phyloP scores from a whole-genome alignment of 2,888 invertebrate genomes.

The Tethea ocularis region DNA sequence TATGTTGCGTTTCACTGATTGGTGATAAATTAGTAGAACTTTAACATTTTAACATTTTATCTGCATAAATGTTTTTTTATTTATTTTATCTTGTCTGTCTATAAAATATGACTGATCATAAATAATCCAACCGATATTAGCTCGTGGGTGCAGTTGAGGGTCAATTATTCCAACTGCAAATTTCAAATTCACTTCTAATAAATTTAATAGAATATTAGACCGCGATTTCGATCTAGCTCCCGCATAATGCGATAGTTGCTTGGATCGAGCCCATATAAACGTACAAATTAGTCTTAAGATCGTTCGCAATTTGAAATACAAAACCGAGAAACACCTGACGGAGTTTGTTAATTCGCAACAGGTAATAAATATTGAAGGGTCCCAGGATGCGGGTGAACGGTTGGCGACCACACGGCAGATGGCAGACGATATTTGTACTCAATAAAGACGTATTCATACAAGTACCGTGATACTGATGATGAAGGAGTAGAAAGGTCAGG shows the following conservation, averaged over 20 bases:
- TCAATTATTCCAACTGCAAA: background rate
- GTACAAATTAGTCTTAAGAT: constrained; percentile 6
- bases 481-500: background rate
- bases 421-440: constrained; percentile 7
- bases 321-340: constrained; percentile 31
- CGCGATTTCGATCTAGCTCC: background rate
- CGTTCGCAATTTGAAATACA: constrained; percentile 18
- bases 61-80: background rate
- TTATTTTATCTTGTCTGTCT: too few relatives aligned
- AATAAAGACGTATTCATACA: constrained; percentile 15
- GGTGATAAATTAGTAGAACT: background rate
- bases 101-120: too few relatives aligned
- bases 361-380: constrained; percentile 34
- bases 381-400: constrained; percentile 20
- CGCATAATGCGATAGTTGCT: background rate
- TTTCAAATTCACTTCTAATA: too few relatives aligned
- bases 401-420: constrained; percentile 15
- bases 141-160: background rate
- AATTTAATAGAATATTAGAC: too few relatives aligned
- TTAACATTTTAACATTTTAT: background rate
- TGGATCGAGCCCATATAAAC: constrained; percentile 1
- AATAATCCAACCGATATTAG: too few relatives aligned
- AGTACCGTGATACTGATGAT: background rate
- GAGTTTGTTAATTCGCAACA: constrained; percentile 36
- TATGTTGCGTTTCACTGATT: background rate